phyloP scores from a whole-genome alignment of 2,888 invertebrate species.

The Lycia hirtaria region DNA sequence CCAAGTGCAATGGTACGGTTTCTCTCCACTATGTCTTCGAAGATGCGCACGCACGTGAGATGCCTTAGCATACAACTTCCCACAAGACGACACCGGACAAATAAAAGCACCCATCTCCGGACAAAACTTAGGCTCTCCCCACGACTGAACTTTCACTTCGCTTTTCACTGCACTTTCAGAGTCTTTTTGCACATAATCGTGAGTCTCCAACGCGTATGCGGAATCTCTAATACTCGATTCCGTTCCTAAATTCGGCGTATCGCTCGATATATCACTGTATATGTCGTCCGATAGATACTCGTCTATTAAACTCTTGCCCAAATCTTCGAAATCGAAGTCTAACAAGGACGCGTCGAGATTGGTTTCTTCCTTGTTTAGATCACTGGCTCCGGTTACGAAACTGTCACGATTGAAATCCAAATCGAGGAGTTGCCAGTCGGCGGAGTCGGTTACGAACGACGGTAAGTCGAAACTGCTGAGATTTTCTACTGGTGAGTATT shows the following conservation, averaged over 20 bases:
- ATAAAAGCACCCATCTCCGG: slow-evolving; percentile 86
- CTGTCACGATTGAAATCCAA: slow-evolving; percentile 72
- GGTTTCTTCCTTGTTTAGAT: slow-evolving; percentile 63
- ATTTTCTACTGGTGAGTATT: slow-evolving; percentile 77
- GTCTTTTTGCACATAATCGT: slow-evolving; percentile 53
- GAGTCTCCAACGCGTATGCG: slow-evolving; percentile 57
- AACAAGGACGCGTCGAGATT: slow-evolving; percentile 59
- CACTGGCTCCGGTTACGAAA: slow-evolving; percentile 68
- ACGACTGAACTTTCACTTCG: slow-evolving; percentile 60
- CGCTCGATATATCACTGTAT: slow-evolving; percentile 64
- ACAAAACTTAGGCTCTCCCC: slow-evolving; percentile 75
- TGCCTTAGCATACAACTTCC: slow-evolving; percentile 94
- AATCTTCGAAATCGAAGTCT: slow-evolving; percentile 73
- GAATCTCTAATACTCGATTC: slow-evolving; percentile 61
- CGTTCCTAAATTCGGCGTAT: slow-evolving; percentile 56
- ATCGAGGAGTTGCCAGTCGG: slow-evolving; percentile 73
- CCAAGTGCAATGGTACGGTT: slow-evolving; percentile 91
- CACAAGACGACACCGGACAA: slow-evolving; percentile 89
- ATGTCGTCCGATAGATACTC: slow-evolving; percentile 73
- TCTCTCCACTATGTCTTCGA: slow-evolving; percentile 93
- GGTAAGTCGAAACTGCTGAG: slow-evolving; percentile 79
- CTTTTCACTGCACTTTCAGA: slow-evolving; percentile 45
- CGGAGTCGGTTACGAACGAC: slow-evolving; percentile 57
- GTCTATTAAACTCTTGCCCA: slow-evolving; percentile 74
- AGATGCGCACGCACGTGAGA: slow-evolving; percentile 96